These are phyloP conservation scores for Probosciger aterrimus DNA, from an alignment of 2,113 vertebrate species.

Conservation along the genomic window DNA sequence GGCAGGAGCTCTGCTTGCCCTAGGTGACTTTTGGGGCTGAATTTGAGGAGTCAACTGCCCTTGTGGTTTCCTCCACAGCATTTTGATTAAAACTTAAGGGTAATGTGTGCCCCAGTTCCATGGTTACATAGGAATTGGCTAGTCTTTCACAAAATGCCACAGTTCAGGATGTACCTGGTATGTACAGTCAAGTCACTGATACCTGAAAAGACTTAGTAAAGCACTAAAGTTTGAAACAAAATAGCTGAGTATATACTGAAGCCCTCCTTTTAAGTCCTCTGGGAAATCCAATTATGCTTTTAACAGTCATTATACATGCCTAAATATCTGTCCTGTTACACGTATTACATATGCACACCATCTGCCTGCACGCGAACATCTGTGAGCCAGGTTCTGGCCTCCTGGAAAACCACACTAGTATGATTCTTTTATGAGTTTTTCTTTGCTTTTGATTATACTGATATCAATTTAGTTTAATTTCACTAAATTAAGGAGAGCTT, in stretches of 20 bases:
- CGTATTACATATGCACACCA: background rate
- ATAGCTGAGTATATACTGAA: background rate
- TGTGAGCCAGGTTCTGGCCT: background rate
- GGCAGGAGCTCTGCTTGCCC: background rate
- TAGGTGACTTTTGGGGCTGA: background rate
- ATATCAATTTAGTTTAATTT: background rate
- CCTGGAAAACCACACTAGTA: background rate
- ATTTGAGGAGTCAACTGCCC: background rate
- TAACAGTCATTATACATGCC: background rate
- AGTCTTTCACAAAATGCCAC: background rate
- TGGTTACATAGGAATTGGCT: background rate
- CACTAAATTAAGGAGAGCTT: background rate
- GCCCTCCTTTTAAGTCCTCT: background rate
- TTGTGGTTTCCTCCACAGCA: background rate
- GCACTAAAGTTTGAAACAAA: background rate
- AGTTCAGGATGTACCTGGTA: background rate
- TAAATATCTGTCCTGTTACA: background rate
- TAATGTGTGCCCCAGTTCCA: background rate
- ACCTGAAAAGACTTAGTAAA: background rate
- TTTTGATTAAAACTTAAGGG: background rate
- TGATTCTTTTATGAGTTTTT: background rate
- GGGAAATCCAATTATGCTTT: background rate
- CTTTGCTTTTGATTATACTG: background rate
- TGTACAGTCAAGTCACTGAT: background rate
- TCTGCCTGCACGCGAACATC: conserved; percentile 3